Evolutionary conservation across 2,888 invertebrate genomes (phyloP), one percentile per base, ranked within the genome.

Genomic region (Lepidochitona cinerea): DNA sequence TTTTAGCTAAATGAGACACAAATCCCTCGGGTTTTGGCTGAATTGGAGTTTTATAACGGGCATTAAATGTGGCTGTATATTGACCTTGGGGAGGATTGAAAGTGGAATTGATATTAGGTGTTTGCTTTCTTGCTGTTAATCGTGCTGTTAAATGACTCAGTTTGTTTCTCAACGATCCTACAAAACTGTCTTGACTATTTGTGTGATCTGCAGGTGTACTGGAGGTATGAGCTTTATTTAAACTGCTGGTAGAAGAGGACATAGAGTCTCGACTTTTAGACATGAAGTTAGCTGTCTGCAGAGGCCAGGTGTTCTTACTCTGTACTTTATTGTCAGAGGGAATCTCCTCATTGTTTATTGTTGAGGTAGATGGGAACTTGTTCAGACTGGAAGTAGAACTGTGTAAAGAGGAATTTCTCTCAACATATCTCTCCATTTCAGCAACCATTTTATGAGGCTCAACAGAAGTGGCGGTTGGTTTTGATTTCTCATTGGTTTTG

Each of bases 381-480:
- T 14, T 32, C 18, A 26, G 18, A 59, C 59, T 59, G 59, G 59
- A 59, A 4, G 26, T 29, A 59, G 18, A 26, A 59, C 29, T 32
- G 23, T 29, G 23, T 14, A 59, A 1, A 7, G 59, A 32, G 12
- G 23, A 14, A 29, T 59, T 18, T 59, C 32, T 59, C 59, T 18
- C 26, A 14, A 26, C 59, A 59, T 88, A 88, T 54, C 81, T 83
- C 67, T 87, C 86, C 87, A 87, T 87, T 75, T 87, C 87, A 33
- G 84, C 85, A 29, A 87, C 79, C 64, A 87, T 79, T 72, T 81
- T 81, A 64, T 85, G 81, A 76, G 84, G 84, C 52, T 85, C 85
- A 64, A 82, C 77, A 33, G 81, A n/a, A n/a, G n/a, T n/a, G n/a
- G 41, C 41, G 9, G 32, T 59, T 29, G 59, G 29, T 59, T 23